Base-by-base conservation (phyloP, 2,888 invertebrate species). In the Lithosia quadra region DNA sequence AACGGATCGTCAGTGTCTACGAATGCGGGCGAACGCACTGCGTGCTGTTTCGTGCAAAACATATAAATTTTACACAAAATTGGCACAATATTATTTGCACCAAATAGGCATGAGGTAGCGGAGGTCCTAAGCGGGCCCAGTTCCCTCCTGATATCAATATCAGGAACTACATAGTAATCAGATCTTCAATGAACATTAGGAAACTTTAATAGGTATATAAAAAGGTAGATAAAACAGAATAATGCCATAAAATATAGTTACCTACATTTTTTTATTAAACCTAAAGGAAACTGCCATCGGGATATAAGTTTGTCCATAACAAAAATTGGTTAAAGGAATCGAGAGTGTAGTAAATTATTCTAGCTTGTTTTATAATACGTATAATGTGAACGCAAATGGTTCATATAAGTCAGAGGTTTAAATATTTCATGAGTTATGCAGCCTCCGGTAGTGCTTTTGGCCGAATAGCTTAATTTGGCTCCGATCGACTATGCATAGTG, bases 401-500 rank as follows among this genome's bases (percentile, higher is more conserved):
- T 67, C 67, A 72, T 76, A 72, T 78, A 78, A 79, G 74, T 76
- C 72, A 68, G 65, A 72, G 67, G 74, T 79, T 80, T 88, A 84
- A 84, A 88, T 89, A 90, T 88, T 88, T 85, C 80, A 89, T 86
- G 84, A 86, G 85, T 39, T 72, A 49, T 73, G 72, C 77, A 71
- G 69, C 76, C 79, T 70, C 69, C 67, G 77, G 80, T 82, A 67
- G 71, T 67, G 79, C 78, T 81, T 82, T 83, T 78, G 73, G 70
- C 72, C 73, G 80, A 73, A 68, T 69, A 67, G 85, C 81, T 87
- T 87, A 86, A 87, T 88, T 88, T 86, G 73, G 78, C 71, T 74
- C 65, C 78, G 73, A 84, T 85, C 81, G 84, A 85, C 81, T 82
- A 84, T 84, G 80, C 78, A 82, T 80, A 67, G 74, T 73, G 68